Evolutionary conservation across 1,140 invertebrate species (phyloP).

Genomic region (Chrysopa pallens): DNA sequence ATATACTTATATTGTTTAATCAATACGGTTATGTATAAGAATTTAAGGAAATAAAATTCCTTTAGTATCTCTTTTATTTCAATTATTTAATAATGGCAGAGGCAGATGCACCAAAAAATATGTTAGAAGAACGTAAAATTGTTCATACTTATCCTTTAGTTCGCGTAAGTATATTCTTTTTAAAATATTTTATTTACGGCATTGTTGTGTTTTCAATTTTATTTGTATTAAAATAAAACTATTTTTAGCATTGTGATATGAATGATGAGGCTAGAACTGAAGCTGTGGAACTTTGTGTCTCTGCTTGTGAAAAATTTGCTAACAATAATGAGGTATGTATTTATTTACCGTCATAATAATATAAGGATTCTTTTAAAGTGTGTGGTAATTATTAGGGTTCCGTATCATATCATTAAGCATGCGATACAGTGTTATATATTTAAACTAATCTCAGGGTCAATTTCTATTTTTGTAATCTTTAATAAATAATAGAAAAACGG

Average conservation of each 20-base stretch:
- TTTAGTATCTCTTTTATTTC: no score
- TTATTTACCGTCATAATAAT: not conserved
- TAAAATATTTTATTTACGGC: no score
- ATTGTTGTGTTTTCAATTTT: not conserved
- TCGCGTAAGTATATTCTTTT: conserved; percentile 28
- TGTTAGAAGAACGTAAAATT: conserved; percentile 40
- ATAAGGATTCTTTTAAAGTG: not conserved
- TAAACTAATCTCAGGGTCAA: no score
- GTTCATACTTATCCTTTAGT: conserved; percentile 55
- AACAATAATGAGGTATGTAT: conserved; percentile 56
- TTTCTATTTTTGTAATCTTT: no score
- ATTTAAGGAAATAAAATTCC: no score
- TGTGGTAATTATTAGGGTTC: not conserved
- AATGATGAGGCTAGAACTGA: conserved; percentile 78
- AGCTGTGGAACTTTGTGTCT: conserved; percentile 74
- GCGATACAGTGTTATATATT: no score
- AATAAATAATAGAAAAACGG: no score
- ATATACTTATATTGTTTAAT: no score
- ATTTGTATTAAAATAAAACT: not conserved
- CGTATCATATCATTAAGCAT: not conserved
- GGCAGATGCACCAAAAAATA: conserved; percentile 26
- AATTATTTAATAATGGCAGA: conserved; percentile 19
- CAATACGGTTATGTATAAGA: no score
- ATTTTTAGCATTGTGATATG: conserved; percentile 67
- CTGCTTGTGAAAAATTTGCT: conserved; percentile 78